Conservation (phyloP, 1,140 invertebrate genomes). For the Oreohelix idahoensis region DNA sequence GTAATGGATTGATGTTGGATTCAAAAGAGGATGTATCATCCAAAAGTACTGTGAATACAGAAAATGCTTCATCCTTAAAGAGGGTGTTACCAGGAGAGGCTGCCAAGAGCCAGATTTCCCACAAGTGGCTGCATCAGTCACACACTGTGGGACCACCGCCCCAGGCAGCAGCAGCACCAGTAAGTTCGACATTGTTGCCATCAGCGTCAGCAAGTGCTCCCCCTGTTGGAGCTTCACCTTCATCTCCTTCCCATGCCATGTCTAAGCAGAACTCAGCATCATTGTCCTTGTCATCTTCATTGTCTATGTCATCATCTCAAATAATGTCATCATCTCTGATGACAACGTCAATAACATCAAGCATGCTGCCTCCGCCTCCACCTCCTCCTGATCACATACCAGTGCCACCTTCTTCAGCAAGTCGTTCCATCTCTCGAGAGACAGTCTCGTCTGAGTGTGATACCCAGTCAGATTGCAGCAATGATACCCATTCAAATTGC, state of each 20-base stretch:
- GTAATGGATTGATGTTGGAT: neutral
- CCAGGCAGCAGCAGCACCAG: neutral
- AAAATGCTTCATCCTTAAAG: neutral
- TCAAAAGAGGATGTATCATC: slow-evolving; percentile 22
- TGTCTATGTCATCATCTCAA: slow-evolving; percentile 34
- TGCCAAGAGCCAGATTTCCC: slow-evolving; percentile 22
- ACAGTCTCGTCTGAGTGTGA: slow-evolving; percentile 62
- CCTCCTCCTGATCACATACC: slow-evolving; percentile 33
- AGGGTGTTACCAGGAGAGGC: neutral
- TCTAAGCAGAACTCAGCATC: slow-evolving; percentile 18
- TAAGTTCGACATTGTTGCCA: too few species aligned
- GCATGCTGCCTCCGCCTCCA: slow-evolving; percentile 23
- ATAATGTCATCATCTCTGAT: slow-evolving; percentile 25
- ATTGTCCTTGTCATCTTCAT: neutral
- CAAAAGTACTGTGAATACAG: neutral
- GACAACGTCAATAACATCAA: slow-evolving; percentile 42
- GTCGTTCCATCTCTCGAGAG: slow-evolving; percentile 48
- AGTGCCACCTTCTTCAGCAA: slow-evolving; percentile 27
- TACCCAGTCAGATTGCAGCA: slow-evolving; percentile 51
- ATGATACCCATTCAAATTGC: slow-evolving; percentile 51
- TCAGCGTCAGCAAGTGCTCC: neutral
- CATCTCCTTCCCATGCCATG: slow-evolving; percentile 9
- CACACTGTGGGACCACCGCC: neutral
- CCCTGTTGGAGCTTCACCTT: neutral
- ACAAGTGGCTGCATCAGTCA: slow-evolving; percentile 22